Evolutionary conservation across 2,888 invertebrate species (phyloP).

Genomic region (Agonopterix arenella): DNA sequence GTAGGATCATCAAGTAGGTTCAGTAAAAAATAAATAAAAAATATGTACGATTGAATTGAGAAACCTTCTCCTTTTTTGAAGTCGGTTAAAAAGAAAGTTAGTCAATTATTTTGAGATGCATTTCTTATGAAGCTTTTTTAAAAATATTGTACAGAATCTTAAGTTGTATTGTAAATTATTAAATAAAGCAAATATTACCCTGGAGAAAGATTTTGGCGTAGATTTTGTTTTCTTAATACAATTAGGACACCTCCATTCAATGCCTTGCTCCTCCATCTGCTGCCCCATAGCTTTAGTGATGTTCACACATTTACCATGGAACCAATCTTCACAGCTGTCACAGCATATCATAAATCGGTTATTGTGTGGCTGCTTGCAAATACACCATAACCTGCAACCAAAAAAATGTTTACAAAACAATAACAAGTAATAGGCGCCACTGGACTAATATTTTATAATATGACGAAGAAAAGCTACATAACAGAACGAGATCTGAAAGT

Average conservation of each 20-base stretch:
- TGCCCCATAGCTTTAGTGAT: slow-evolving; percentile 94
- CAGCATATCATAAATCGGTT: slow-evolving; percentile 99
- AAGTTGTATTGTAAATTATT: neutral
- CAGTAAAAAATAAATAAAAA: too few species aligned
- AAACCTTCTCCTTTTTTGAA: too few species aligned
- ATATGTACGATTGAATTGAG: too few species aligned
- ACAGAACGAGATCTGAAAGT: neutral
- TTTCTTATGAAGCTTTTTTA: too few species aligned
- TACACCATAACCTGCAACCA: slow-evolving; percentile 88
- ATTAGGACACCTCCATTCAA: slow-evolving; percentile 93
- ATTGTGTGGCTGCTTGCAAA: slow-evolving; percentile 96
- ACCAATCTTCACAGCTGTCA: slow-evolving; percentile 97
- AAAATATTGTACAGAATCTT: too few species aligned
- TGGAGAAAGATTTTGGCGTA: slow-evolving; percentile 27
- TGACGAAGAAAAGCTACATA: too few species aligned
- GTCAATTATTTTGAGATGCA: too few species aligned
- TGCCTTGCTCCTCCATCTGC: slow-evolving; percentile 92
- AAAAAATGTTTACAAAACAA: neutral
- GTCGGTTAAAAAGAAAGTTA: too few species aligned
- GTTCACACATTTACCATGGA: slow-evolving; percentile 97
- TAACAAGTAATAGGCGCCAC: too few species aligned
- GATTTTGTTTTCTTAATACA: slow-evolving; percentile 80
- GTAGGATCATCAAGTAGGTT: too few species aligned
- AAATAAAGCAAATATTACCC: slow-evolving; percentile 4
- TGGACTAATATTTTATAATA: too few species aligned